Conservation (phyloP, 1,140 invertebrate species). For the Drosophila paulistorum region DNA sequence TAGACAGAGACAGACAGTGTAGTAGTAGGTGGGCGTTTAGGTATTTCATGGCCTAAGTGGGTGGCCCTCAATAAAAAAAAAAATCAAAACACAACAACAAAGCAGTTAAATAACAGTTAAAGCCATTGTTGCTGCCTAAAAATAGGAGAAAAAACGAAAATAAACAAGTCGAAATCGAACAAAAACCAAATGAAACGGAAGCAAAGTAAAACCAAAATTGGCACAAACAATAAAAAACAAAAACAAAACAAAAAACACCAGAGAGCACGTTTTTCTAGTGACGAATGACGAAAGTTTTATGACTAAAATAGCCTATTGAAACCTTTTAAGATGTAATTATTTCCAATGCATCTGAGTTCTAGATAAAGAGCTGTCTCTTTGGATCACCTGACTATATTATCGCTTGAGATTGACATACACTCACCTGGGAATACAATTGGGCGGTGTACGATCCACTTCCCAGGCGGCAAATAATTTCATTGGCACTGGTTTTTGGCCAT, state of each 20-base stretch:
- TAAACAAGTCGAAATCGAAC: slow-evolving; percentile 12
- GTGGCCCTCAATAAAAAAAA: slow-evolving; percentile 11
- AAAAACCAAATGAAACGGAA: slow-evolving; percentile 27
- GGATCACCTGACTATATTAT: no score
- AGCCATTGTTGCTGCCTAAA: slow-evolving; percentile 42
- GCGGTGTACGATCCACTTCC: slow-evolving; percentile 98
- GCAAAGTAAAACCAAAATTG: slow-evolving; percentile 24
- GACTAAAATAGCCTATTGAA: not conserved
- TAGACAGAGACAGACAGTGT: not conserved
- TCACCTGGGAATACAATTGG: slow-evolving; percentile 98
- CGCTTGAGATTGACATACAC: slow-evolving; percentile 21
- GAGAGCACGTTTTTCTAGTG: slow-evolving; percentile 1
- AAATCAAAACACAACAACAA: slow-evolving; percentile 11
- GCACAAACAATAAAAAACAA: slow-evolving; percentile 1
- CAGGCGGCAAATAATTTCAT: slow-evolving; percentile 99
- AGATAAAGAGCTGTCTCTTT: no score
- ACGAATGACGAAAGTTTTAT: not conserved
- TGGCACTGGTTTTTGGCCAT: slow-evolving; percentile 91
- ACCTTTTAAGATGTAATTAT: no score
- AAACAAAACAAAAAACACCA: no score
- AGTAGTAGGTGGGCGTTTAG: not conserved
- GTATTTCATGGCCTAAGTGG: not conserved
- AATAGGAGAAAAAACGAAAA: slow-evolving; percentile 30
- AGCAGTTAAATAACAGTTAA: slow-evolving; percentile 43
- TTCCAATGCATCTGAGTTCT: no score